phyloP scores from a whole-genome alignment of 2,888 invertebrate genomes.

The Embidobia sp. region DNA sequence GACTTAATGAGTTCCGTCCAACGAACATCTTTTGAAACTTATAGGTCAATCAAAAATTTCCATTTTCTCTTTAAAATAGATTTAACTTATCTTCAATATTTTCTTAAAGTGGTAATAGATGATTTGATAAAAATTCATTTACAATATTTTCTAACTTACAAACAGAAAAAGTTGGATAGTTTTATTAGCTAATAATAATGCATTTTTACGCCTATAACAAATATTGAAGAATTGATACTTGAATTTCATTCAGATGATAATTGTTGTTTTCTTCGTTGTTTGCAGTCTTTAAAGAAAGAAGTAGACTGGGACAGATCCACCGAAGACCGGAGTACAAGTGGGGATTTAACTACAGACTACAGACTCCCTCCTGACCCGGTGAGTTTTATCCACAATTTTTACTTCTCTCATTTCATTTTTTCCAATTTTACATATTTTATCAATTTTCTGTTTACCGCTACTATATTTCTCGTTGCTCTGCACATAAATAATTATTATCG shows the following conservation, averaged over 20 bases:
- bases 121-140: too few species aligned
- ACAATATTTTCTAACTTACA: too few species aligned
- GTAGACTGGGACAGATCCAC: conserved; percentile 90
- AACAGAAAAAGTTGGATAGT: too few species aligned
- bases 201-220: conserved; percentile 1
- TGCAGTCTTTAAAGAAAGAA: conserved; percentile 94
- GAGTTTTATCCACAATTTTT: conserved; percentile 79
- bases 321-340: conserved; percentile 89
- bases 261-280: conserved; percentile 82
- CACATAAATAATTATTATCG: conserved; percentile 74
- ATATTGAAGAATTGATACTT: too few species aligned
- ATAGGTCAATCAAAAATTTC: too few species aligned
- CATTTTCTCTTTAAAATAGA: too few species aligned
- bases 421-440: background rate
- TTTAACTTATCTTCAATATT: too few species aligned
- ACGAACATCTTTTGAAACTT: too few species aligned
- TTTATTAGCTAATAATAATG: too few species aligned
- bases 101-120: too few species aligned
- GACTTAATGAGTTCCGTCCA: too few species aligned
- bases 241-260: too few species aligned
- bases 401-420: background rate
- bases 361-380: conserved; percentile 92
- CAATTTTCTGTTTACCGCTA: conserved; percentile 71
- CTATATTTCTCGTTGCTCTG: conserved; percentile 78
- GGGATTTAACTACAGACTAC: conserved; percentile 89